Evolutionary conservation across 2,797 vertebrate species (phyloP).

Genomic region (Prunella strophiata): DNA sequence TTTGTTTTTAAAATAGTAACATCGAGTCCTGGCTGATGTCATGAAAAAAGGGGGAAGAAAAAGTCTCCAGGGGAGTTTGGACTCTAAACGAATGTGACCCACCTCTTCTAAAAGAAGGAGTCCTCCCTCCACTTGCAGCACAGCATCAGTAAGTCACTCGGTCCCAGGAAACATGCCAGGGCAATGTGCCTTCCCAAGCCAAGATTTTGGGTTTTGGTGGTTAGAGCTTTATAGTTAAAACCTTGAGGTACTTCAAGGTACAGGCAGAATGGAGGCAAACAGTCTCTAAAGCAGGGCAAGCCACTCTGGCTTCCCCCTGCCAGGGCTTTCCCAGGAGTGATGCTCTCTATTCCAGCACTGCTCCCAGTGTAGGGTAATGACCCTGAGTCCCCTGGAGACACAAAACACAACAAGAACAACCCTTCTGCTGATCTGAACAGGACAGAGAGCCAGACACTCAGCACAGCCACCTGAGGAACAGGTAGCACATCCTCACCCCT

Average conservation of each 20-base stretch:
- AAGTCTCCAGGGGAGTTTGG: not conserved
- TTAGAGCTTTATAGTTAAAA: not conserved
- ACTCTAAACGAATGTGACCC: not conserved
- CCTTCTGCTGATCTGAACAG: not conserved
- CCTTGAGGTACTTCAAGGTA: not conserved
- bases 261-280: not conserved
- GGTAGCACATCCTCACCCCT: not conserved
- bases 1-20: slow-evolving; percentile 65
- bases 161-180: slow-evolving; percentile 11
- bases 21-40: not conserved
- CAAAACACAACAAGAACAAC: not conserved
- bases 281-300: not conserved
- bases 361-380: not conserved
- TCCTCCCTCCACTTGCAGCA: not conserved
- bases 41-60: not conserved
- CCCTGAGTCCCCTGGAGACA: not conserved
- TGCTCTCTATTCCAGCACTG: not conserved
- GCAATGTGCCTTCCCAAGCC: not conserved
- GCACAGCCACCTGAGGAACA: not conserved
- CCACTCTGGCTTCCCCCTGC: not conserved
- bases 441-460: not conserved
- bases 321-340: not conserved
- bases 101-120: not conserved
- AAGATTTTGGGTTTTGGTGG: not conserved
- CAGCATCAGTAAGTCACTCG: not conserved